Conservation (phyloP, 2,888 invertebrate species). For the Pherbina coryleti region DNA sequence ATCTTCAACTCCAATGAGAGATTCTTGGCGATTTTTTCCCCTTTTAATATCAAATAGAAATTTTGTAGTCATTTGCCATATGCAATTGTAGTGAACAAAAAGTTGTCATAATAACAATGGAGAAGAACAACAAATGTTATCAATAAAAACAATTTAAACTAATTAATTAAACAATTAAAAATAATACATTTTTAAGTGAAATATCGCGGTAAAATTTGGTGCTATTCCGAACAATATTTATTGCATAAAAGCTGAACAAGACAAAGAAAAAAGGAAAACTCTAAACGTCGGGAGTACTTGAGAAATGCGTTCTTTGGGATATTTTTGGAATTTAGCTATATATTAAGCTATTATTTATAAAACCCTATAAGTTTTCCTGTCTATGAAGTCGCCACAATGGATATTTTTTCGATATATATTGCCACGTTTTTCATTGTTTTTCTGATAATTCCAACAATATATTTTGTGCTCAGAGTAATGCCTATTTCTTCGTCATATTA, state of each 20-base stretch:
- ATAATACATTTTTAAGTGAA: neutral
- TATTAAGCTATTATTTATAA: no score
- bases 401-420: constrained; percentile 46
- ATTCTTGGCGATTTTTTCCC: constrained; percentile 1
- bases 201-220: no score
- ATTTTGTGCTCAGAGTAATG: constrained; percentile 54
- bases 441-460: constrained; percentile 53
- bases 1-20: neutral
- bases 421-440: constrained; percentile 49
- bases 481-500: neutral
- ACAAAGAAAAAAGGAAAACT: no score
- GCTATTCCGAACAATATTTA: no score
- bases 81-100: neutral
- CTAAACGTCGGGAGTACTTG: no score
- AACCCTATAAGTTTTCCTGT: no score
- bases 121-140: neutral
- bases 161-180: neutral
- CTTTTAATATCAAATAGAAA: neutral
- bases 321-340: no score
- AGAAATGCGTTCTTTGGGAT: no score
- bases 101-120: neutral
- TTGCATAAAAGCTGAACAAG: no score
- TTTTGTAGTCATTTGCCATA: neutral
- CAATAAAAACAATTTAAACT: neutral
- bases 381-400: constrained; percentile 45